Base-by-base conservation (phyloP, 2,113 vertebrate species). In the Coryphaenoides rupestris region DNA sequence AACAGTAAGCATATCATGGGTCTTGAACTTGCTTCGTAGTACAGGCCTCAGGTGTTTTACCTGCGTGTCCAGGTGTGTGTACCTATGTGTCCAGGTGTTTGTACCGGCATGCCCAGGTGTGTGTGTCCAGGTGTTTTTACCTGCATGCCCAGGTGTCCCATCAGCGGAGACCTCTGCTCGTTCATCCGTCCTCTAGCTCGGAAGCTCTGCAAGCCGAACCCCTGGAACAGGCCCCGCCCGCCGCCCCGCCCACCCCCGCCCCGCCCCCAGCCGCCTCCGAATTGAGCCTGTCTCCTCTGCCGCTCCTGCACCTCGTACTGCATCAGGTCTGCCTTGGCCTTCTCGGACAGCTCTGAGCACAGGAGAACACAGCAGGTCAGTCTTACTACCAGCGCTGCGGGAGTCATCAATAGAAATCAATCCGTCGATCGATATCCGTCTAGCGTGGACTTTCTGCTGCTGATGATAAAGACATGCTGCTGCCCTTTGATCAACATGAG, bases 221-320 rank as follows among this genome's bases (percentile, higher is more conserved):
- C 82, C 77, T 87, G 84, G 21, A 92, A 69, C 0, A 89, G 69
- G 17, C 93, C 92, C 75, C 90, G 72, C 74, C 88, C 81, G 66
- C 76, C 61, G 55, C 79, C 54, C 19, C 91, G 88, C 65, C 93
- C 86, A 68, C 93, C 91, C 84, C 94, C 84, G 65, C 93, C 77
- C 72, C 93, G 90, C 63, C 86, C 50, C 72, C 94, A 92, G 73
- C 94, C 75, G 0, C 87, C 89, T 26, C 92, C 90, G 0, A 93
- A 95, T 0, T 93, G 92, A 0, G 92, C 93, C 72, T 94, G 93
- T 66, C 91, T 95, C 16, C 94, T 92, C 72, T 94, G 93, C 0
- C 94, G 90, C 55, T 98, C 95, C 69, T 93, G 88, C 68, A 96
- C 94, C 74, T 98, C 97, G 56, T 96, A 97, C 69, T 95, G 92